A percentile compares a stretch with the other conserved stretches of the same genome.
Conservation (phyloP, 2,888 invertebrate species). For the Amiota minor region DNA sequence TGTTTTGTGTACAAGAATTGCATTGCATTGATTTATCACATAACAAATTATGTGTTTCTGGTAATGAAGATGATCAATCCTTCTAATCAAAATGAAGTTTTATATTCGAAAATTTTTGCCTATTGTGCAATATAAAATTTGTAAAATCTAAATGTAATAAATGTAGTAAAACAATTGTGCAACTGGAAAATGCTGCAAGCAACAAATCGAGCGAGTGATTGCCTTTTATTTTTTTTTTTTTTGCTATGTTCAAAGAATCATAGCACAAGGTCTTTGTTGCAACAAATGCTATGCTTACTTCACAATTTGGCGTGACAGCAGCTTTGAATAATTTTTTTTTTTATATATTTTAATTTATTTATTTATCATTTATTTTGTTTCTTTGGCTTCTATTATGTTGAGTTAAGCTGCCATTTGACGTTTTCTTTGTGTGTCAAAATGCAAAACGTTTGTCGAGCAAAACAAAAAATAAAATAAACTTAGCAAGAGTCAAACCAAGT, state of each 20-base stretch:
- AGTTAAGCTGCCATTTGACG: slow-evolving; percentile 10
- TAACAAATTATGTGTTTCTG: no score
- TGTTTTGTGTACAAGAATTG: no score
- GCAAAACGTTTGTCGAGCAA: slow-evolving; percentile 50
- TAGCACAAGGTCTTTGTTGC: slow-evolving; percentile 27
- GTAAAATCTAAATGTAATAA: not conserved
- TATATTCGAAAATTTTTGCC: no score
- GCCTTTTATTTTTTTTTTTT: no score
- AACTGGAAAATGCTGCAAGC: slow-evolving; percentile 14
- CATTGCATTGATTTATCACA: no score
- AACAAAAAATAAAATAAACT: slow-evolving; percentile 9
- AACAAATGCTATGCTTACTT: no score
- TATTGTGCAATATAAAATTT: no score
- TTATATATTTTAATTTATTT: slow-evolving; percentile 1
- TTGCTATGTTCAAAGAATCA: slow-evolving; percentile 19
- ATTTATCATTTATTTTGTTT: slow-evolving; percentile 5
- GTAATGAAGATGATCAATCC: no score
- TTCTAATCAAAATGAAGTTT: no score
- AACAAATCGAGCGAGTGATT: not conserved
- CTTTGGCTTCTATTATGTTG: not conserved
- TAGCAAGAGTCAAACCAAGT: slow-evolving; percentile 4
- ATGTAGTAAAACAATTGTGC: slow-evolving; percentile 7
- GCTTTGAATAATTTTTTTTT: no score
- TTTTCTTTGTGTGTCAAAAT: slow-evolving; percentile 28
- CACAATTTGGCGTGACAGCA: no score